Base-by-base conservation (phyloP, 2,888 invertebrate species). In the Pterostichus niger region DNA sequence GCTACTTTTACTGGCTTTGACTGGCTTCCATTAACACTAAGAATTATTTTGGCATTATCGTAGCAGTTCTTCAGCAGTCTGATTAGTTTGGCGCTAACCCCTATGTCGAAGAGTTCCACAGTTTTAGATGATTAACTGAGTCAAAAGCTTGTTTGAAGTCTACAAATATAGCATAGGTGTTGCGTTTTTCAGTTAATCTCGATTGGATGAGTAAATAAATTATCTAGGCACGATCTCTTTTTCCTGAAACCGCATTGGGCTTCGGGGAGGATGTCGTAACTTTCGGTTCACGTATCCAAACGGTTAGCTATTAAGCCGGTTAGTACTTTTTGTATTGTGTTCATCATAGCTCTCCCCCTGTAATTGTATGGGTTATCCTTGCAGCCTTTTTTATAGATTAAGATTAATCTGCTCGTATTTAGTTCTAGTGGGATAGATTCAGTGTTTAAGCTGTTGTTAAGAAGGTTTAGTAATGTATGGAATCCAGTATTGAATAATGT, bases 331-430 rank as follows among this genome's bases (percentile, higher is more conserved):
- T 24, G 9, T 3, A 54, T 76, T 0, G 76, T 76, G 10, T 76
- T 52, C 15, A 76, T 2, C 15, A 76, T 33, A 0, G 54, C 54
- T 24, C 52, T 17, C 6, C 75, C 75, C 11, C 76, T 76, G 11
- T 54, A 76, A 17, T 76, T 76, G 10, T 9, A n/a, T 56, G 24
- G 7, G 9, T 13, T 54, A 13, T 15, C 5, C 24, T 5, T 46
- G 52, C 24, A n/a, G 31, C 49, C 49, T 52, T 75, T 75, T 76
- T 56, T 76, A 35, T 33, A 17, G 2, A 56, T 15, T n/a, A 76
- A 6, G 3, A 35, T 76, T 56, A 56, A 6, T 5, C 2, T 35
- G 7, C 35, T 13, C 4, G 15, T 76, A 13, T 4, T 24, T 13
- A 76, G 56, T 0, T 31, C 33, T 40, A 11, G 7, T n/a, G 76